Evolutionary conservation across 2,113 vertebrate species (phyloP), one percentile per base, ranked within the genome.

Genomic region (Montifringilla adamsi): DNA sequence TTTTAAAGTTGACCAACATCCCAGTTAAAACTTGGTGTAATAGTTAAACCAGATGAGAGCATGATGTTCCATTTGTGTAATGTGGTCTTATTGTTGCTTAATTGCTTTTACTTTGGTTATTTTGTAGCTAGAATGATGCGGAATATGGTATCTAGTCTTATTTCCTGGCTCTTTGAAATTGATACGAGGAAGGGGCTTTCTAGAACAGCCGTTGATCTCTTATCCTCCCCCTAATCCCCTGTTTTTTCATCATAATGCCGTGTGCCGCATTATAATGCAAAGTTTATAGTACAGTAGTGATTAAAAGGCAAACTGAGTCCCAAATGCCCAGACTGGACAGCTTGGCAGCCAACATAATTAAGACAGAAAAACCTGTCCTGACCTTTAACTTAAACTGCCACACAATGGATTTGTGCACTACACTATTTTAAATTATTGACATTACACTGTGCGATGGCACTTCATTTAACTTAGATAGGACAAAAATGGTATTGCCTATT

Each of bases 41-140:
- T 98, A 97, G 96, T 97, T 96, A 97, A 97, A 97, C 87, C 98
- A 97, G 97, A 97, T 94, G 97, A 98, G 96, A 98, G 98, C 98
- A 98, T 98, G 98, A 97, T 97, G 98, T 97, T 97, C 97, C 97
- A 98, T 98, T 97, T 97, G 97, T 98, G 98, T 98, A 96, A 97
- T 97, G 98, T 98, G 98, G 97, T 98, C 98, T 98, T 98, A 97
- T 80, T 98, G 98, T 98, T 97, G 98, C 98, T 98, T 98, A 97
- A 96, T 97, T 97, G 98, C 97, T 97, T 98, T 97, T 97, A 94
- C 93, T 97, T 97, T 96, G 94, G 94, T 95, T 97, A 93, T 97
- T 95, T 95, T 93, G 97, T 97, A 98, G 97, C 96, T 98, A 97
- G 97, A 97, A 97, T 97, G 97, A 98, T 97, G 96, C 94, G 4